Percentiles rank a stretch among this genome's conserved stretches.
These are phyloP conservation scores for Coryphaenoides rupestris DNA, from an alignment of 2,113 vertebrate genomes.

Conservation along the genomic window DNA sequence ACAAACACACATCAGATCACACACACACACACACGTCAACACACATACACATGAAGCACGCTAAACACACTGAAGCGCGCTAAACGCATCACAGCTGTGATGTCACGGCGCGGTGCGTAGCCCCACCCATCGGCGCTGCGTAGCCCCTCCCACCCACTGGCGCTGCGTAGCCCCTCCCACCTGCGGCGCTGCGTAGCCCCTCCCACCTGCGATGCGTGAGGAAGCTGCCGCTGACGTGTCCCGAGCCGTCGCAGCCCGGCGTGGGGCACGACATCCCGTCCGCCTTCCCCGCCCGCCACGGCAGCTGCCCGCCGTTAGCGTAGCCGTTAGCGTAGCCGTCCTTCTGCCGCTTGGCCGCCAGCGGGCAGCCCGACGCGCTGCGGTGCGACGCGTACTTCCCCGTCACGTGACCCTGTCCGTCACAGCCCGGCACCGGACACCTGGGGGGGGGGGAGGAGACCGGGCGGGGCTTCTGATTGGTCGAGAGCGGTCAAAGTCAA, in stretches of 20 bases:
- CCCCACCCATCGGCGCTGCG: background rate
- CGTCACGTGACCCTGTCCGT: slow-evolving; percentile 96
- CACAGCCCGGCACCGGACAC: slow-evolving; percentile 96
- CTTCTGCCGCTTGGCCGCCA: slow-evolving; percentile 95
- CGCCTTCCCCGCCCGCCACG: slow-evolving; percentile 95
- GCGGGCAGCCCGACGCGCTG: slow-evolving; percentile 93
- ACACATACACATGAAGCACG: background rate
- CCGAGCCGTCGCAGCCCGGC: slow-evolving; percentile 93
- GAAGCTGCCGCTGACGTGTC: slow-evolving; percentile 96
- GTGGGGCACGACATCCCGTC: slow-evolving; percentile 97
- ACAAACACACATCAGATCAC: background rate
- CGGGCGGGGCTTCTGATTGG: background rate
- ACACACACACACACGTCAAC: background rate
- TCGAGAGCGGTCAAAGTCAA: background rate
- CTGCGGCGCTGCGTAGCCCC: too few species aligned
- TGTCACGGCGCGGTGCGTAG: background rate
- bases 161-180: too few species aligned
- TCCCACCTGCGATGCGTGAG: slow-evolving; percentile 92
- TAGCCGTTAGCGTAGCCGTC: slow-evolving; percentile 81
- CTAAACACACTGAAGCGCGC: too few species aligned
- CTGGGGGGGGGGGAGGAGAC: slow-evolving; percentile 65
- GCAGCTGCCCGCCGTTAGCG: slow-evolving; percentile 87
- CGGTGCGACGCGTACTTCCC: slow-evolving; percentile 97
- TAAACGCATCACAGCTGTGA: background rate
- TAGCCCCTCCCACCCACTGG: too few species aligned